Conservation (phyloP, 2,113 vertebrate genomes). For the Hydropotes inermis region DNA sequence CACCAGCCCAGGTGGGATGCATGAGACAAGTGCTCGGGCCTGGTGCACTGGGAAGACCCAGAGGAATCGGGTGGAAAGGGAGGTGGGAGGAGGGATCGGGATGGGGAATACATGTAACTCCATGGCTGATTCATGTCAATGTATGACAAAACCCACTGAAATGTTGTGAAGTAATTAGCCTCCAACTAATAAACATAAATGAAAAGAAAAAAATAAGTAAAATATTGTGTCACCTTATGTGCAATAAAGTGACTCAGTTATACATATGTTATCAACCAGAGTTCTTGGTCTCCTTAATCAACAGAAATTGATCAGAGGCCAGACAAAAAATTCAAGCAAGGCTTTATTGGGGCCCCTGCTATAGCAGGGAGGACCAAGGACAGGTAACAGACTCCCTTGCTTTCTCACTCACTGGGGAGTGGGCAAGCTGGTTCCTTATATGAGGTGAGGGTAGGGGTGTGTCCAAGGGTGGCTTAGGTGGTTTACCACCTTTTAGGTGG, state of each 20-base stretch:
- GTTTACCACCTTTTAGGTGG: background rate
- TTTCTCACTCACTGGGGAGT: background rate
- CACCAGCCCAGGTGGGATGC: no score
- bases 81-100: no score
- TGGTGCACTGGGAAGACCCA: no score
- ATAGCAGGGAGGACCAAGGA: background rate
- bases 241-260: background rate
- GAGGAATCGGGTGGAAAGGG: no score
- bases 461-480: background rate
- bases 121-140: no score
- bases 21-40: no score
- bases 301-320: background rate
- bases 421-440: background rate
- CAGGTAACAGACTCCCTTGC: background rate
- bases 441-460: background rate
- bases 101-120: no score
- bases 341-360: background rate
- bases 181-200: no score
- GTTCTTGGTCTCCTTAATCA: background rate
- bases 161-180: no score
- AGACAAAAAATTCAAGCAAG: background rate
- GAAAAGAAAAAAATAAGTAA: no score
- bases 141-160: no score
- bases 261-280: background rate
- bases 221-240: background rate